These are phyloP conservation scores for Oreochromis spilurus DNA, from an alignment of 2,113 vertebrate genomes.

Conservation along the genomic window DNA sequence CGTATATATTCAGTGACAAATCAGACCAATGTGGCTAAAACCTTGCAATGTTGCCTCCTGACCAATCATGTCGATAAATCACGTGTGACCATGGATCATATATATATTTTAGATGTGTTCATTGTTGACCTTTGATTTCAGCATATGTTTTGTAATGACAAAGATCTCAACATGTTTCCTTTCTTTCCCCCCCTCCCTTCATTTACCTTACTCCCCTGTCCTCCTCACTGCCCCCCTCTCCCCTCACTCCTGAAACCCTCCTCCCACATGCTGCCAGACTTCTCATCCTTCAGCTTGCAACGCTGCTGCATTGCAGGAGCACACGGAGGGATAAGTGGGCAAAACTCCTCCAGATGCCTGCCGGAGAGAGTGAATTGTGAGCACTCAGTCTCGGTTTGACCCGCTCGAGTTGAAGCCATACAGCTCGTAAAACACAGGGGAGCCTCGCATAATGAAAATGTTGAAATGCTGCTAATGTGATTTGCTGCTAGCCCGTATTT, in stretches of 20 bases:
- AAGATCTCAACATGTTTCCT: slow-evolving; percentile 49
- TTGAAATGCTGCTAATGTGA: slow-evolving; percentile 1
- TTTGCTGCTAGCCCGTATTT: slow-evolving; percentile 19
- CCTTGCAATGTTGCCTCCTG: background rate
- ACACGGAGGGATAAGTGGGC: slow-evolving; percentile 53
- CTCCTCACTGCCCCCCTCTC: background rate
- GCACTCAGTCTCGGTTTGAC: slow-evolving; percentile 53
- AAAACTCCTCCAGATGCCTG: slow-evolving; percentile 47
- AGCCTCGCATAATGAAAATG: slow-evolving; percentile 17
- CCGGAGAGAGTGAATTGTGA: slow-evolving; percentile 59
- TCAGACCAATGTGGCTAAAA: background rate
- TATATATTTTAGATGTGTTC: background rate
- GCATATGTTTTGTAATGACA: background rate
- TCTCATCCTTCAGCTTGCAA: slow-evolving; percentile 60
- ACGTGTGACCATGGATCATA: background rate
- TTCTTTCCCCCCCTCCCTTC: slow-evolving; percentile 24
- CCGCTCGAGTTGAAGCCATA: slow-evolving; percentile 31
- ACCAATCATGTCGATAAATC: background rate
- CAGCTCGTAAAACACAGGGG: slow-evolving; percentile 33
- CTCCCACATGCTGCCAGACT: slow-evolving; percentile 50
- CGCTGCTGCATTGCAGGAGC: slow-evolving; percentile 68
- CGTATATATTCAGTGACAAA: background rate
- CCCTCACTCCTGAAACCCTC: background rate
- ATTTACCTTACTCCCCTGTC: slow-evolving; percentile 18
- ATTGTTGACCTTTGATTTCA: background rate